These are phyloP conservation scores for Aurelia aurita DNA, from an alignment of 30 jellyfish, hydroid and myxozoan species.

Conservation along the genomic window DNA sequence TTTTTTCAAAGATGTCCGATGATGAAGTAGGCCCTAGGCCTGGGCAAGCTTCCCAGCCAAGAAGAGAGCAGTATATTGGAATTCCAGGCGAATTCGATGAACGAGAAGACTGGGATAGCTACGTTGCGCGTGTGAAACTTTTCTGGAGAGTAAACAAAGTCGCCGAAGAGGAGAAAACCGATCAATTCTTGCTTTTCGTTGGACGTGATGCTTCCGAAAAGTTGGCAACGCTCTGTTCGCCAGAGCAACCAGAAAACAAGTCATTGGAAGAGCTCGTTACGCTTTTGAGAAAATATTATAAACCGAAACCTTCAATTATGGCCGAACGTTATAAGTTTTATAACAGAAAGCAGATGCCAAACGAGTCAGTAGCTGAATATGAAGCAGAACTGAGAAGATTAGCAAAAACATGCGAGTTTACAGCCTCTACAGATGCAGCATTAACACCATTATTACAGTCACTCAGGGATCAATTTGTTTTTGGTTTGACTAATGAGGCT, in stretches of 20 bases:
- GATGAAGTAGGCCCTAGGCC: conserved; percentile 19
- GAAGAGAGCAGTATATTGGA: conserved; percentile 50
- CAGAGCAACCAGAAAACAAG: conserved; percentile 69
- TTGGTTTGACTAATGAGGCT: too few relatives aligned
- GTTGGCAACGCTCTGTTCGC: conserved; percentile 61
- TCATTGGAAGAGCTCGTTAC: conserved; percentile 4
- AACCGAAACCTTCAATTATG: conserved; percentile 67
- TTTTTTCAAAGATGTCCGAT: conserved; percentile 22
- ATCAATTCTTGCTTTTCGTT: conserved; percentile 58
- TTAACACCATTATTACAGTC: too few relatives aligned
- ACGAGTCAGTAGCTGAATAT: too few relatives aligned
- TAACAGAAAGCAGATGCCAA: too few relatives aligned
- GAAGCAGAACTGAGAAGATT: too few relatives aligned
- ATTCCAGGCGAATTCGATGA: conserved; percentile 63
- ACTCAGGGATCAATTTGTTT: too few relatives aligned
- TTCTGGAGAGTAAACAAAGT: conserved; percentile 63
- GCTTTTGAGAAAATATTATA: too few relatives aligned
- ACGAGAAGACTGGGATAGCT: conserved; percentile 46
- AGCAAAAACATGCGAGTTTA: too few relatives aligned
- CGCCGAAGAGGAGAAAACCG: conserved; percentile 66
- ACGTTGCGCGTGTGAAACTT: conserved; percentile 57
- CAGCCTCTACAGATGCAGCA: too few relatives aligned
- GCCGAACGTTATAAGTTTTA: conserved; percentile 70
- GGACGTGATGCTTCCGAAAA: conserved; percentile 67
- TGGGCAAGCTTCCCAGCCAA: conserved; percentile 43